Conservation (phyloP, 2,888 invertebrate genomes). For the Brassicogethes aeneus region DNA sequence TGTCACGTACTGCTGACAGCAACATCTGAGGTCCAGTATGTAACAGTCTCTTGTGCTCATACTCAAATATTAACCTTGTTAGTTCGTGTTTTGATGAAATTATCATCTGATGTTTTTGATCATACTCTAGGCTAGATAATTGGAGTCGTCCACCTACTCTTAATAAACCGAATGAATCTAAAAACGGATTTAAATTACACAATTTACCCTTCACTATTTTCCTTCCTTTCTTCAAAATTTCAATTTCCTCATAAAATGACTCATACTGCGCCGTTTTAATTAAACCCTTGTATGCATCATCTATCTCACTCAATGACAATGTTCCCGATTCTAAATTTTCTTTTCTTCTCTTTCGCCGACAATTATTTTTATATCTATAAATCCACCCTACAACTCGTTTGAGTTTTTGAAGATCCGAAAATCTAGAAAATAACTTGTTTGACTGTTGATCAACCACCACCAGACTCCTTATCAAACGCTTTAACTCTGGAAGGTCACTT, state of each 20-base stretch:
- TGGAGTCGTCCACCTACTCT: slow-evolving; percentile 15
- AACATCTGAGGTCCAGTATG: slow-evolving; percentile 15
- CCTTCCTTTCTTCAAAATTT: slow-evolving; percentile 2
- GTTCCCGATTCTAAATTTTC: not conserved
- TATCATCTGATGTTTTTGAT: slow-evolving; percentile 14
- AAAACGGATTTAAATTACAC: slow-evolving; percentile 12
- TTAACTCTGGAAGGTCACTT: slow-evolving; percentile 1
- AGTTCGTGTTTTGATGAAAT: slow-evolving; percentile 13
- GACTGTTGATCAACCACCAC: too few species aligned
- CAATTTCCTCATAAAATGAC: slow-evolving; percentile 7
- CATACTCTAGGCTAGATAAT: slow-evolving; percentile 8
- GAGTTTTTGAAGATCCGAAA: too few species aligned
- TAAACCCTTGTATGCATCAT: slow-evolving; percentile 1
- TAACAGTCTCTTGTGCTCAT: slow-evolving; percentile 13
- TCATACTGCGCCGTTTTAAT: slow-evolving; percentile 1
- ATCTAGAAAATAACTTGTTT: too few species aligned
- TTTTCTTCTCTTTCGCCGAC: not conserved
- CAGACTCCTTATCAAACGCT: too few species aligned
- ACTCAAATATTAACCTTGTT: slow-evolving; percentile 13
- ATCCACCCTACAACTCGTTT: too few species aligned
- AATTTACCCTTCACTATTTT: slow-evolving; percentile 4
- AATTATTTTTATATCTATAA: too few species aligned
- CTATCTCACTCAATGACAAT: slow-evolving; percentile 2
- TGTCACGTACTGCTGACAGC: slow-evolving; percentile 11
- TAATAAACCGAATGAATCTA: slow-evolving; percentile 12